Evolutionary conservation across 2,888 invertebrate genomes (phyloP).

Genomic region (Trypoxylon attenuatum): DNA sequence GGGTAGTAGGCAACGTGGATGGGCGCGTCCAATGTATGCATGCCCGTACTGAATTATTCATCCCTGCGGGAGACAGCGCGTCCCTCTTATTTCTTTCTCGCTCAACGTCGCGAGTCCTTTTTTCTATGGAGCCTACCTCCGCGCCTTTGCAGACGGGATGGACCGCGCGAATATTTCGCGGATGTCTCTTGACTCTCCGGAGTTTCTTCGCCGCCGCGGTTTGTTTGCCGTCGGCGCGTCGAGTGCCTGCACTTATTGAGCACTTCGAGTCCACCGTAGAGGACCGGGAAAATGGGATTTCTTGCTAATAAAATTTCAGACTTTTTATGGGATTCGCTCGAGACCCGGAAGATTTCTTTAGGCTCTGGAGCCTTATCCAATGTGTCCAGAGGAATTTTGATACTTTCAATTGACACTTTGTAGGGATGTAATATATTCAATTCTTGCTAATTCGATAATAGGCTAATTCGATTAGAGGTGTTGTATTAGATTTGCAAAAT

Average conservation of each 20-base stretch:
- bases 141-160: neutral
- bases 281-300: neutral
- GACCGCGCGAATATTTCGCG: neutral
- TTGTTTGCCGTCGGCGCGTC: neutral
- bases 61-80: constrained; percentile 58
- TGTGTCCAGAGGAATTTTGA: too few relatives aligned
- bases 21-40: constrained; percentile 71
- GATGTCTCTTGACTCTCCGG: neutral
- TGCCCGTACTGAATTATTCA: constrained; percentile 68
- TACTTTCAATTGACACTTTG: too few relatives aligned
- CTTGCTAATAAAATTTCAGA: neutral
- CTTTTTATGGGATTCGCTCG: neutral
- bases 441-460: too few relatives aligned
- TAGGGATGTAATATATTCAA: too few relatives aligned
- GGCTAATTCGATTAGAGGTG: too few relatives aligned
- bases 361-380: too few relatives aligned
- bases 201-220: neutral
- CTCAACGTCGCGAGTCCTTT: constrained; percentile 16
- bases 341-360: too few relatives aligned
- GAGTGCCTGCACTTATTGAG: too few relatives aligned
- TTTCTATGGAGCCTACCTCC: neutral
- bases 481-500: too few relatives aligned
- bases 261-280: too few relatives aligned
- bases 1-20: constrained; percentile 57
- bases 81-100: constrained; percentile 34